A percentile compares a stretch with the other conserved stretches of the same genome.
Evolutionary conservation across 2,797 vertebrate species (phyloP).

Genomic region (Triplophysa yarkandensis): DNA sequence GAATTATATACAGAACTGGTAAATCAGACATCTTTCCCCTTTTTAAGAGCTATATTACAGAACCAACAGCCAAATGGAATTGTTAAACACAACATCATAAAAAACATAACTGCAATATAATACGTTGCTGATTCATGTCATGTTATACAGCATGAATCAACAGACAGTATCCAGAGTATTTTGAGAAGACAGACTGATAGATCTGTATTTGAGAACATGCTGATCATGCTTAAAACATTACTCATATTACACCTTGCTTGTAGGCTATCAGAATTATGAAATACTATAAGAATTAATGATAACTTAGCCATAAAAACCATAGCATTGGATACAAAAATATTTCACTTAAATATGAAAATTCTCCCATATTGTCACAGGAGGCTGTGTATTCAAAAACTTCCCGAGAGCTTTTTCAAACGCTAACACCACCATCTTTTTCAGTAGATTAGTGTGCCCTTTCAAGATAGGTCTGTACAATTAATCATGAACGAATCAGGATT

Average conservation of each 20-base stretch:
- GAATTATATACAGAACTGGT: background rate
- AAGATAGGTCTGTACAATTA: no score
- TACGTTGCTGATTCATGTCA: background rate
- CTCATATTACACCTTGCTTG: constrained; percentile 32
- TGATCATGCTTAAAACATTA: constrained; percentile 15
- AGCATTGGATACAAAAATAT: no score
- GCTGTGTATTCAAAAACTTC: no score
- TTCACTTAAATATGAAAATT: no score
- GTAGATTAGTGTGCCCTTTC: no score
- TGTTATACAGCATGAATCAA: background rate
- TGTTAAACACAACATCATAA: background rate
- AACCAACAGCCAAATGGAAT: background rate
- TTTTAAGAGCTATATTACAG: no score
- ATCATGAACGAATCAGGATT: no score
- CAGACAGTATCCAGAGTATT: constrained; percentile 34
- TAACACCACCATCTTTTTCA: no score
- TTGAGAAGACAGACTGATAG: constrained; percentile 37
- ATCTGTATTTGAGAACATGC: constrained; percentile 25
- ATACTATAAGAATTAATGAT: background rate
- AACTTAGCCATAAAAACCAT: no score
- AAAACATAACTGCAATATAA: background rate
- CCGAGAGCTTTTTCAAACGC: no score
- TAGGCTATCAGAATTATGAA: background rate
- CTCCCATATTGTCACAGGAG: no score
- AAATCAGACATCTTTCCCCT: no score